Evolutionary conservation across 1,140 invertebrate genomes (phyloP).

Genomic region (Drosophila littoralis): DNA sequence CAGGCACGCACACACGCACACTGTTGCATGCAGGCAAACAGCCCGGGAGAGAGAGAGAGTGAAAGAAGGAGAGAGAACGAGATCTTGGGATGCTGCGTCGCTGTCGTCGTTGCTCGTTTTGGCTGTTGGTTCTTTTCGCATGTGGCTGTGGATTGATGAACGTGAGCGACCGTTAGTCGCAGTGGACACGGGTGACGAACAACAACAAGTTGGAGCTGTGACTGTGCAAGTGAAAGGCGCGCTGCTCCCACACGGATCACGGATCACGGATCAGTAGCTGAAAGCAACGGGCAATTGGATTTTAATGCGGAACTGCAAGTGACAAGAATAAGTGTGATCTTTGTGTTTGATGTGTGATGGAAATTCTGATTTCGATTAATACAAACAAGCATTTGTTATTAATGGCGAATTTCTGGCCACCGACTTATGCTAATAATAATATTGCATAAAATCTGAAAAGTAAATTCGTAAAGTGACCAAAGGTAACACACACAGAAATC

Average conservation of each 20-base stretch:
- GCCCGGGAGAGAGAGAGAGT: constrained; percentile 6
- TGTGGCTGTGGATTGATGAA: constrained; percentile 60
- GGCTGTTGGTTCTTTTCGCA: constrained; percentile 45
- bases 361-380: constrained; percentile 14
- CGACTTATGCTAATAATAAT: not conserved
- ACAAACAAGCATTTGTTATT: not conserved
- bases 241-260: constrained; percentile 25
- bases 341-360: constrained; percentile 18
- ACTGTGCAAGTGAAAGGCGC: constrained; percentile 17
- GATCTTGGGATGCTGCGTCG: constrained; percentile 68
- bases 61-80: constrained; percentile 43
- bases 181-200: constrained; percentile 81
- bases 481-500: constrained; percentile 39
- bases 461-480: constrained; percentile 2
- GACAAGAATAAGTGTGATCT: constrained; percentile 25
- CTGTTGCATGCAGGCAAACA: constrained; percentile 8
- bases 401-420: constrained; percentile 1
- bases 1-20: constrained; percentile 10
- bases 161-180: constrained; percentile 73
- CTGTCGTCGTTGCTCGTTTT: constrained; percentile 26
- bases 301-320: constrained; percentile 30
- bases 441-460: constrained; percentile 1
- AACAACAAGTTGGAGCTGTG: constrained; percentile 77
- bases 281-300: constrained; percentile 42
- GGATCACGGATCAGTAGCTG: constrained; percentile 38